Conservation (phyloP, 2,888 invertebrate genomes). For the Lasioglossum vierecki region DNA sequence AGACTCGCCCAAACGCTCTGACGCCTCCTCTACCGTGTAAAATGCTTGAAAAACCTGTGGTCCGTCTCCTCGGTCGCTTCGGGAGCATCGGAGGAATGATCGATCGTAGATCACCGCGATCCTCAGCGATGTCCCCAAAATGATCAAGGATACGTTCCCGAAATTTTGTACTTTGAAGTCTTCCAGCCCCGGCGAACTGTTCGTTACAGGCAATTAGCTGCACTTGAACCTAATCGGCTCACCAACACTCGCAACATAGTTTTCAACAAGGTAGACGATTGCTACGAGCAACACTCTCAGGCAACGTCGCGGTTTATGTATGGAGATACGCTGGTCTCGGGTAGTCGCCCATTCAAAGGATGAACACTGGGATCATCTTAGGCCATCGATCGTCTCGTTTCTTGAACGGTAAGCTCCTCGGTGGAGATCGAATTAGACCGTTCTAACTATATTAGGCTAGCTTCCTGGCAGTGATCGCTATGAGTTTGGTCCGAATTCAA, state of each 20-base stretch:
- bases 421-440: slow-evolving; percentile 40
- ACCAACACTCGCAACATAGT: not conserved
- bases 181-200: not conserved
- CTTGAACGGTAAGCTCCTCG: not conserved
- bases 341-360: not conserved
- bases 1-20: not conserved
- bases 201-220: not conserved
- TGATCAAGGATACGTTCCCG: slow-evolving; percentile 23
- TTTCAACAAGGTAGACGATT: not conserved
- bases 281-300: no score
- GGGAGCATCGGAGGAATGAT: slow-evolving; percentile 2
- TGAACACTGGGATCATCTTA: slow-evolving; percentile 28
- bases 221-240: not conserved
- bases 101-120: not conserved
- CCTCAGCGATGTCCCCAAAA: not conserved
- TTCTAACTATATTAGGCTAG: slow-evolving; percentile 59
- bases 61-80: not conserved
- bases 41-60: slow-evolving; percentile 38
- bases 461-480: slow-evolving; percentile 72
- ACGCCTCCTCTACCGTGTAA: slow-evolving; percentile 18
- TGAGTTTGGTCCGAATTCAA: slow-evolving; percentile 70
- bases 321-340: not conserved
- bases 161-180: slow-evolving; percentile 45
- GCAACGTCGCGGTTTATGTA: not conserved
- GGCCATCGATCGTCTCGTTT: slow-evolving; percentile 40